phyloP scores from a whole-genome alignment of 1,140 invertebrate genomes.

The Marisa cornuarietis region DNA sequence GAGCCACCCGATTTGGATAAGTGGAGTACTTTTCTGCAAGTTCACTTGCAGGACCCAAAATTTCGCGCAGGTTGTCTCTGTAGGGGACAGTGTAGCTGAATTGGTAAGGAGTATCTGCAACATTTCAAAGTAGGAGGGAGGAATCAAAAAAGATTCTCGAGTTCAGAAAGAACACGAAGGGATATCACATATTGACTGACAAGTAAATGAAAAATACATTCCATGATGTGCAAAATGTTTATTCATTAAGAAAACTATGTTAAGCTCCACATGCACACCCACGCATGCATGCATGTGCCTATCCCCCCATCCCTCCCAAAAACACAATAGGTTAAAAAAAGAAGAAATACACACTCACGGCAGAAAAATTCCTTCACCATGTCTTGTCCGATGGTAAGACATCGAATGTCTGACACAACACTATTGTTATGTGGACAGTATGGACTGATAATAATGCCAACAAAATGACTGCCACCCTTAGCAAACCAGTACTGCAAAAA shows the following conservation, averaged over 20 bases:
- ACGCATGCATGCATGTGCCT: background rate
- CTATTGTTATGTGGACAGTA: constrained; percentile 60
- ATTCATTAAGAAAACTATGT: background rate
- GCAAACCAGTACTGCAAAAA: constrained; percentile 71
- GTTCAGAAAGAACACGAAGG: too few relatives aligned
- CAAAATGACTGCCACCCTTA: constrained; percentile 68
- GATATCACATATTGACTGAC: background rate
- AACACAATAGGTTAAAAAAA: background rate
- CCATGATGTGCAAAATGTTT: background rate
- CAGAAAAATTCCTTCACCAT: constrained; percentile 35
- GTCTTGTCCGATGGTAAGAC: constrained; percentile 54
- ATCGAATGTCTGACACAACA: constrained; percentile 51
- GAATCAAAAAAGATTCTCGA: background rate
- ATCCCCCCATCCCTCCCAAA: background rate
- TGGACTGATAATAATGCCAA: constrained; percentile 72
- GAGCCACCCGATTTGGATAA: constrained; percentile 43
- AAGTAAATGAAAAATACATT: background rate
- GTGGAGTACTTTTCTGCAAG: constrained; percentile 49
- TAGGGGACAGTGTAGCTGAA: constrained; percentile 49
- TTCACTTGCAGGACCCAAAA: constrained; percentile 37
- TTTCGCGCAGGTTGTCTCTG: constrained; percentile 27
- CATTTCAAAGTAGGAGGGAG: background rate
- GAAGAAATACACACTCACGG: constrained; percentile 44
- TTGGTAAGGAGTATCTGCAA: constrained; percentile 51
- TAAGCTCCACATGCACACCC: background rate